A percentile compares a stretch with the other conserved stretches of the same genome.
These are phyloP conservation scores for Caenorhabditis drosophilae DNA, from an alignment of 2,888 invertebrate genomes.

Conservation along the genomic window DNA sequence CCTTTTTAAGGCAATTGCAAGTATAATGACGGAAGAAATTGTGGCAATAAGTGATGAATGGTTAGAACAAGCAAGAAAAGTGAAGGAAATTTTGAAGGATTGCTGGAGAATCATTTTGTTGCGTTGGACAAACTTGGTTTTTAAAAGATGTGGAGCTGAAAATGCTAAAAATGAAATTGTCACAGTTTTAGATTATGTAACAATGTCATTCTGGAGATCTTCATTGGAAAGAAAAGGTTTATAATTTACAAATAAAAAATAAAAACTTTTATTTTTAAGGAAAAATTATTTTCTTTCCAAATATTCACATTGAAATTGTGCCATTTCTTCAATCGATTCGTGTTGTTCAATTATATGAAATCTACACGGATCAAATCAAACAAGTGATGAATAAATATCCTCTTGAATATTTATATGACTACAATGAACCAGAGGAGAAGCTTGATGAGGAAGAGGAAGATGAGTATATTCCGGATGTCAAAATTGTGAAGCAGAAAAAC, in stretches of 20 bases:
- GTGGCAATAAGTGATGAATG: slow-evolving; percentile 9
- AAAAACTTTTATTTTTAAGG: too few relatives aligned
- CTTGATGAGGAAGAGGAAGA: slow-evolving; percentile 19
- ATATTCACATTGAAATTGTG: slow-evolving; percentile 50
- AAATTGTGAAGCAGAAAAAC: slow-evolving; percentile 21
- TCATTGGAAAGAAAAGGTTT: slow-evolving; percentile 44
- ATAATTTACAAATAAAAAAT: too few relatives aligned
- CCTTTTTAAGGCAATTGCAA: slow-evolving; percentile 14
- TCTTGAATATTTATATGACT: slow-evolving; percentile 33
- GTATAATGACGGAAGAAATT: slow-evolving; percentile 15
- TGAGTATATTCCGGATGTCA: slow-evolving; percentile 11
- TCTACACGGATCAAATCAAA: slow-evolving; percentile 20
- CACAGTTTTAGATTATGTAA: slow-evolving; percentile 28
- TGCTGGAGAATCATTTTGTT: too few relatives aligned
- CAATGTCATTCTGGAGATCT: slow-evolving; percentile 46
- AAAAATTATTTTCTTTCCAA: slow-evolving; percentile 51
- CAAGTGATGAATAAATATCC: slow-evolving; percentile 31
- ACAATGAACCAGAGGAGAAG: slow-evolving; percentile 28
- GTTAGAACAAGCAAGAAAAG: slow-evolving; percentile 11
- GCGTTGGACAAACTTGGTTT: slow-evolving; percentile 35
- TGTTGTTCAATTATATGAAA: slow-evolving; percentile 31
- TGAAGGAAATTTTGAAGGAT: slow-evolving; percentile 14
- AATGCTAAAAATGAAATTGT: slow-evolving; percentile 37
- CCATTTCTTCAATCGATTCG: slow-evolving; percentile 44
- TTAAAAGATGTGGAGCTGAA: slow-evolving; percentile 27